Conservation (phyloP, 2,888 invertebrate genomes). For the Netelia inedita region DNA sequence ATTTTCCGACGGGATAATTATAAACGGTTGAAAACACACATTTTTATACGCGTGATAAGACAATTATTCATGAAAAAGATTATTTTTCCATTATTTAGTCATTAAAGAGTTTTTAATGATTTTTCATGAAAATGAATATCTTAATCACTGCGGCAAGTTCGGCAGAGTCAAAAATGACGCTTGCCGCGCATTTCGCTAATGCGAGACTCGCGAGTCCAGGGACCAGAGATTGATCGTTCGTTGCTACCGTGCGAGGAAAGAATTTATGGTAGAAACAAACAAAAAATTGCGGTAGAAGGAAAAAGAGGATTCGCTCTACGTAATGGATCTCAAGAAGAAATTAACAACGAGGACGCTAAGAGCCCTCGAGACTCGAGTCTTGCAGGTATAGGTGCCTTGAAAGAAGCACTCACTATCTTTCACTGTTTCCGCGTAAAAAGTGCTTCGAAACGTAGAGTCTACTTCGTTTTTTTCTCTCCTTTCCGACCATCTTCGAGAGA, state of each 20-base stretch:
- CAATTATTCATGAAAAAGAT: no score
- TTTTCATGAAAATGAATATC: not conserved
- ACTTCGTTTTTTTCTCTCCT: constrained; percentile 20
- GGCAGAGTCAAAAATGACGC: not conserved
- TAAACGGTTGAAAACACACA: not conserved
- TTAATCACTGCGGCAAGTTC: not conserved
- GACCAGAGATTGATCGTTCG: constrained; percentile 63
- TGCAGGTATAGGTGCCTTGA: constrained; percentile 8
- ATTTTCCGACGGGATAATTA: not conserved
- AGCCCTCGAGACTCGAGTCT: constrained; percentile 10
- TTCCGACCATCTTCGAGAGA: constrained; percentile 31
- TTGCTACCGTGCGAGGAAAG: constrained; percentile 16
- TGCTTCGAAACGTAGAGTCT: constrained; percentile 33
- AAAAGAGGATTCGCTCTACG: constrained; percentile 30
- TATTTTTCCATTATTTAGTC: not conserved
- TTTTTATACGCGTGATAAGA: no score
- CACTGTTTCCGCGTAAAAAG: constrained; percentile 50
- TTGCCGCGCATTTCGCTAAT: constrained; percentile 50
- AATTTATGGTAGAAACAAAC: constrained; percentile 25
- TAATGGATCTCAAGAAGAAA: constrained; percentile 65
- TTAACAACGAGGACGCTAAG: constrained; percentile 55
- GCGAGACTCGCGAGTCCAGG: constrained; percentile 57
- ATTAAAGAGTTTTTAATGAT: not conserved
- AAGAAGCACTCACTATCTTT: constrained; percentile 32
- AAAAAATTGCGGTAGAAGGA: constrained; percentile 5